A percentile compares a stretch with the other conserved stretches of the same genome.
Evolutionary conservation across 2,888 invertebrate species (phyloP).

Genomic region (Watsonalla binaria): DNA sequence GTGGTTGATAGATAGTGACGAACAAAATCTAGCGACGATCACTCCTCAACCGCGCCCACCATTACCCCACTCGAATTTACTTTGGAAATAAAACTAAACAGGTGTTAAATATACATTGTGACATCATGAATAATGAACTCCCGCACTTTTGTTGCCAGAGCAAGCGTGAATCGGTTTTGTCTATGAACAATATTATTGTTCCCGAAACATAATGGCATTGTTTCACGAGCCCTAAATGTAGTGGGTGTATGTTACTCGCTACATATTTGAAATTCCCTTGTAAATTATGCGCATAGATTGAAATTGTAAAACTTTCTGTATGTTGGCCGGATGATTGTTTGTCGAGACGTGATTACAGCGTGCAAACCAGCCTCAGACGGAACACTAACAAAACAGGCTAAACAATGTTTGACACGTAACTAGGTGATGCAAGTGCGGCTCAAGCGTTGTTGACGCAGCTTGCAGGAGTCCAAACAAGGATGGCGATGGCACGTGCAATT

Average conservation of each 20-base stretch:
- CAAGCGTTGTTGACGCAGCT: conserved; percentile 56
- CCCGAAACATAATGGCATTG: conserved; percentile 53
- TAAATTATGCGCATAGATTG: conserved; percentile 19
- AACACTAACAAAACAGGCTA: conserved; percentile 57
- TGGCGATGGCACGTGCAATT: conserved; percentile 61
- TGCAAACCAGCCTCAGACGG: conserved; percentile 32
- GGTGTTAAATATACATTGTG: conserved; percentile 46
- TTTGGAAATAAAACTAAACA: conserved; percentile 46
- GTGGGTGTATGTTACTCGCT: conserved; percentile 19
- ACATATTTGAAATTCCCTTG: conserved; percentile 15
- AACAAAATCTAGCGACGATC: conserved; percentile 52
- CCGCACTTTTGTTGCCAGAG: conserved; percentile 30
- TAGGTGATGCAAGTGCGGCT: conserved; percentile 56
- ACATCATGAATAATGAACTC: conserved; percentile 53
- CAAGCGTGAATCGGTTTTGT: conserved; percentile 37
- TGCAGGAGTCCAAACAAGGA: conserved; percentile 44
- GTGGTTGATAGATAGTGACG: conserved; percentile 59
- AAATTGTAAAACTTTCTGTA: conserved; percentile 23
- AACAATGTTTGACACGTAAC: conserved; percentile 69
- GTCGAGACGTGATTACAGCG: conserved; percentile 37
- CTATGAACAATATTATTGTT: conserved; percentile 51
- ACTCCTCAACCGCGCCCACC: conserved; percentile 58
- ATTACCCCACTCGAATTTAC: conserved; percentile 32
- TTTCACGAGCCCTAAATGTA: conserved; percentile 41
- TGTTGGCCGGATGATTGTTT: conserved; percentile 21